Evolutionary conservation across 1,140 invertebrate genomes (phyloP).

Genomic region (Penaeus chinensis): DNA sequence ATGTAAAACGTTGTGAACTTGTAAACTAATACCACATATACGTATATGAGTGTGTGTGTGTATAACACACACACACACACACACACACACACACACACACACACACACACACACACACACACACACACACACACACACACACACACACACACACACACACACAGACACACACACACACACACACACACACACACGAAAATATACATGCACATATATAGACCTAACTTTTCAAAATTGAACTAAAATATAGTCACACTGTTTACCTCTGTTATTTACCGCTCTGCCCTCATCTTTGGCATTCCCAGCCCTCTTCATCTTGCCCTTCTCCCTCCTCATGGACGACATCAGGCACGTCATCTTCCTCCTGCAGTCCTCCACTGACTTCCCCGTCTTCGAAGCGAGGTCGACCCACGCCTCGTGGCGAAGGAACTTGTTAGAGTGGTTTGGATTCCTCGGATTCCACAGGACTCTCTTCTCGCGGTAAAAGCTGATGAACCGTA

Average conservation of each 20-base stretch:
- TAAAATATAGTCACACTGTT: too few relatives aligned
- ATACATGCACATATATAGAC: constrained; percentile 1
- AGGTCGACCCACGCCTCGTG: not conserved
- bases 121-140: not conserved
- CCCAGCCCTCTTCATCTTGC: constrained; percentile 13
- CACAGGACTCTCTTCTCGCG: not conserved
- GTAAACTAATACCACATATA: too few relatives aligned
- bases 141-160: not conserved
- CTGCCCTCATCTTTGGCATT: not conserved
- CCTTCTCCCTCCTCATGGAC: not conserved
- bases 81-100: not conserved
- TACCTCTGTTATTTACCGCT: not conserved
- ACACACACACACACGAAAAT: not conserved
- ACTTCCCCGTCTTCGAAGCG: not conserved
- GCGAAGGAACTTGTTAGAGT: not conserved
- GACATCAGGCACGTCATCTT: not conserved
- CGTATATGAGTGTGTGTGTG: too few relatives aligned
- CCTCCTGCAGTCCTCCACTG: constrained; percentile 24
- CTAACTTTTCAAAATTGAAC: not conserved
- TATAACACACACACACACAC: not conserved
- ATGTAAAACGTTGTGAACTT: too few relatives aligned
- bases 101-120: not conserved
- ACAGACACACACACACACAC: not conserved
- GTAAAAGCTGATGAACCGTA: not conserved
- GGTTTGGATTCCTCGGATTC: not conserved